Evolutionary conservation across 2,113 vertebrate genomes (phyloP).

Genomic region (Coptodon bakossiorum): DNA sequence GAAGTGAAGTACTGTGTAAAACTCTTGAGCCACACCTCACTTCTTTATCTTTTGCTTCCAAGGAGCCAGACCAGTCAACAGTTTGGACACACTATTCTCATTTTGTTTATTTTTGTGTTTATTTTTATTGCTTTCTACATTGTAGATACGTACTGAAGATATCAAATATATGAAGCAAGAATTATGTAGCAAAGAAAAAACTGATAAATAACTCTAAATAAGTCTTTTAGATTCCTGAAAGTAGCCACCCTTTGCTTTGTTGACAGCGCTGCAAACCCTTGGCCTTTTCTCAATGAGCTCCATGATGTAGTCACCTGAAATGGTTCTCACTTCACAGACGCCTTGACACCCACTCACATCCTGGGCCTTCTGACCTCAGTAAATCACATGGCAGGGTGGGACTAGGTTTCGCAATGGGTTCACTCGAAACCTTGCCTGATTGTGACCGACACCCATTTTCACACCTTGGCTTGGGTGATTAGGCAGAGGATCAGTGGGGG

Average conservation of each 20-base stretch:
- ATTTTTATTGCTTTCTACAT: neutral
- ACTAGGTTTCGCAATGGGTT: rapidly evolving
- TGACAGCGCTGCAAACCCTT: neutral
- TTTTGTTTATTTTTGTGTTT: neutral
- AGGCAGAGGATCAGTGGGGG: neutral
- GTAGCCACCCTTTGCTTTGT: neutral
- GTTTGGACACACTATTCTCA: neutral
- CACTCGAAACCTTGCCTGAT: neutral
- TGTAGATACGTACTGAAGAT: neutral
- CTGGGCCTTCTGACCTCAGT: neutral
- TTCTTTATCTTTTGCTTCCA: neutral
- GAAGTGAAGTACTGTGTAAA: neutral
- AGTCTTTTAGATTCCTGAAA: neutral
- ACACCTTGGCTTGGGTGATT: neutral
- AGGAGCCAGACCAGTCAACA: neutral
- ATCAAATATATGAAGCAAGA: neutral
- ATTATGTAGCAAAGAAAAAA: neutral
- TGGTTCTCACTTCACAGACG: neutral
- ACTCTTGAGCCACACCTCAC: neutral
- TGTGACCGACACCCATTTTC: neutral
- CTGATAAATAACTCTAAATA: neutral
- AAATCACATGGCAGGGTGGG: neutral
- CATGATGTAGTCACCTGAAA: neutral
- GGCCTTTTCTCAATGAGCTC: neutral
- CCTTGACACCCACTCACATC: neutral